A percentile compares a stretch with the other conserved stretches of the same genome.
Evolutionary conservation across 2,888 invertebrate species (phyloP).

Genomic region (Unio pictorum): DNA sequence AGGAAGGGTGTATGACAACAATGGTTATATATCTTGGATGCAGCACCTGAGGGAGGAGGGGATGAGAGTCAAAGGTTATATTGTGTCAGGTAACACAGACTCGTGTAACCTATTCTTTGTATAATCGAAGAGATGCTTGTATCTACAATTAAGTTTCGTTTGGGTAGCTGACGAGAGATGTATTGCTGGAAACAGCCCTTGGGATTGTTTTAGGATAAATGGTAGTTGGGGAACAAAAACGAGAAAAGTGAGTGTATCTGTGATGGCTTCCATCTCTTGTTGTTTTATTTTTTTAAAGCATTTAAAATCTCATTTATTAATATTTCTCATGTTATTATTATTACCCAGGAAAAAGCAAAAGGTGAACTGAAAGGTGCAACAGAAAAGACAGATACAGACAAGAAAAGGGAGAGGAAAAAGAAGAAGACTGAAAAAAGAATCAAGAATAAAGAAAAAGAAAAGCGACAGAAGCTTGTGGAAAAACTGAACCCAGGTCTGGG

Average conservation of each 20-base stretch:
- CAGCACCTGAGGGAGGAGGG: too few species aligned
- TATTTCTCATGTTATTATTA: background rate
- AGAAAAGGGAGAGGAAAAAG: slow-evolving; percentile 85
- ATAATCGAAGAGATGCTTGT: too few species aligned
- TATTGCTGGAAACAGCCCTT: background rate
- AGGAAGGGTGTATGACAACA: too few species aligned
- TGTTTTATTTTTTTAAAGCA: background rate
- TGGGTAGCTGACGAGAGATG: too few species aligned
- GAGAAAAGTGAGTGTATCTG: background rate
- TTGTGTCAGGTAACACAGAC: too few species aligned
- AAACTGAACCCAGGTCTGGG: slow-evolving; percentile 73
- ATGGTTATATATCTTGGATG: too few species aligned
- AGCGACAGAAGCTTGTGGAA: slow-evolving; percentile 73
- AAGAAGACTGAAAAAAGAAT: slow-evolving; percentile 72
- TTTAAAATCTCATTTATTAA: too few species aligned
- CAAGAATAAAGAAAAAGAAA: slow-evolving; percentile 87
- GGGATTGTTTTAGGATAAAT: background rate
- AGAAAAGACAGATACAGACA: slow-evolving; percentile 89
- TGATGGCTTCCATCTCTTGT: background rate
- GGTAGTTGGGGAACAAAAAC: background rate
- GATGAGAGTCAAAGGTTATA: too few species aligned
- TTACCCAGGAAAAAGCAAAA: slow-evolving; percentile 63
- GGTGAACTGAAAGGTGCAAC: slow-evolving; percentile 79
- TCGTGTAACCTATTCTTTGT: too few species aligned
- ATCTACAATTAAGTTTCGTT: too few species aligned